These are phyloP conservation scores for Sula dactylatra DNA, from an alignment of 2,113 vertebrate genomes.

Conservation along the genomic window DNA sequence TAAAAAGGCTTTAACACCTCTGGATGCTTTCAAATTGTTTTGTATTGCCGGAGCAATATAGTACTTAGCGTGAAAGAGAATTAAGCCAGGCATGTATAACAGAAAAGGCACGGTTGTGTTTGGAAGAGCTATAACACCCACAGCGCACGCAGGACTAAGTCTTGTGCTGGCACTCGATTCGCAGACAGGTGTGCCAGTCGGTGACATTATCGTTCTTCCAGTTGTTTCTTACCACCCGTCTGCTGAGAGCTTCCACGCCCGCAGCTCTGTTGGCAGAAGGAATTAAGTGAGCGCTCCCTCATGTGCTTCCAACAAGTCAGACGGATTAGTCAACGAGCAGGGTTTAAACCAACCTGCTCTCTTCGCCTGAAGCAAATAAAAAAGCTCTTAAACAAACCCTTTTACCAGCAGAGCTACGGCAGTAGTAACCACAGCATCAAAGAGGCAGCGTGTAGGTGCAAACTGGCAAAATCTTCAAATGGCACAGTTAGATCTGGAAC, in stretches of 20 bases:
- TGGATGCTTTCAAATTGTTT: not conserved
- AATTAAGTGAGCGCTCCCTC: not conserved
- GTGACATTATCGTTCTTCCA: not conserved
- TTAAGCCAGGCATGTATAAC: not conserved
- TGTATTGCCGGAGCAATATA: not conserved
- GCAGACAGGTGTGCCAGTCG: constrained; percentile 4
- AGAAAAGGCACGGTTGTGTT: not conserved
- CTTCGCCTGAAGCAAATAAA: constrained; percentile 32
- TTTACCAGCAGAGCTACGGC: not conserved
- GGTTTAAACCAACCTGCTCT: constrained; percentile 4
- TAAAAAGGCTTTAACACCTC: not conserved
- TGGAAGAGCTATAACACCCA: not conserved
- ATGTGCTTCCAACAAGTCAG: not conserved
- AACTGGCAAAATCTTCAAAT: not conserved
- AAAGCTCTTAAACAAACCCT: not conserved
- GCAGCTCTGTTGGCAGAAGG: constrained; percentile 34
- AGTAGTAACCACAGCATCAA: not conserved
- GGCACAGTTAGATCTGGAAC: not conserved
- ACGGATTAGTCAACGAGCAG: constrained; percentile 34
- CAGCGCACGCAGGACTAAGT: not conserved
- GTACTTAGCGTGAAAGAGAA: not conserved
- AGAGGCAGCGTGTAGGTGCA: not conserved
- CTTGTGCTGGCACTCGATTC: not conserved
- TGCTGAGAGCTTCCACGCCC: not conserved
- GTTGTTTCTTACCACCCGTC: not conserved